Conservation (phyloP, 2,888 invertebrate species). For the Byasa hedistus region DNA sequence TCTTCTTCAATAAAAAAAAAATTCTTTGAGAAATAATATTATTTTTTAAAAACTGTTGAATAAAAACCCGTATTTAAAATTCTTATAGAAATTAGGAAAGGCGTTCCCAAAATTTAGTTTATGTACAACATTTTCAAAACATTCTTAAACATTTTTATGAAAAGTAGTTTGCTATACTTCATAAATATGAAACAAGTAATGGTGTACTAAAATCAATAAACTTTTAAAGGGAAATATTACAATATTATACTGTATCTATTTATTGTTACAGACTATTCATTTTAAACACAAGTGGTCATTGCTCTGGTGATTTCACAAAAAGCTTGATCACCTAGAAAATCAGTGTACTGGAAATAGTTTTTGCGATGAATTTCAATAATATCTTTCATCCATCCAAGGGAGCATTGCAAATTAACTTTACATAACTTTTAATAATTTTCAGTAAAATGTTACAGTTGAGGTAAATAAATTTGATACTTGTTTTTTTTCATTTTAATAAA, state of each 20-base stretch:
- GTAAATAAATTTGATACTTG: background rate
- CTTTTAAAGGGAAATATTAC: background rate
- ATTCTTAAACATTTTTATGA: too few relatives aligned
- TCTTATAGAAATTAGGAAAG: too few relatives aligned
- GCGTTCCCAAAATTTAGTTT: too few relatives aligned
- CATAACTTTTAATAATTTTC: slow-evolving; percentile 9
- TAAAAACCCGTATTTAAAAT: too few relatives aligned
- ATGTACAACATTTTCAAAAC: too few relatives aligned
- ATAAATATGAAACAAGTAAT: background rate
- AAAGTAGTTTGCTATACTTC: background rate
- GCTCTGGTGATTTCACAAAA: slow-evolving; percentile 27
- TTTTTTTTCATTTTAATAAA: too few relatives aligned
- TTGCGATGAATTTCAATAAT: slow-evolving; percentile 26
- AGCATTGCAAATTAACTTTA: slow-evolving; percentile 15
- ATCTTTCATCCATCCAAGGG: slow-evolving; percentile 18
- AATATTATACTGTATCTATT: background rate
- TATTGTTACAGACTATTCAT: background rate
- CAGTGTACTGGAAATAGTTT: slow-evolving; percentile 28
- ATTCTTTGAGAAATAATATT: too few relatives aligned
- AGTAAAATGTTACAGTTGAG: background rate
- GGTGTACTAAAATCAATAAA: background rate
- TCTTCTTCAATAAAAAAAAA: too few relatives aligned
- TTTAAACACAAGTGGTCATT: slow-evolving; percentile 24
- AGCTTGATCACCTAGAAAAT: slow-evolving; percentile 30
- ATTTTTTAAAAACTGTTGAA: too few relatives aligned